Percentiles rank a stretch among this genome's conserved stretches.
Conservation (phyloP, 2,888 invertebrate species). For the Lycophotia porphyrea region DNA sequence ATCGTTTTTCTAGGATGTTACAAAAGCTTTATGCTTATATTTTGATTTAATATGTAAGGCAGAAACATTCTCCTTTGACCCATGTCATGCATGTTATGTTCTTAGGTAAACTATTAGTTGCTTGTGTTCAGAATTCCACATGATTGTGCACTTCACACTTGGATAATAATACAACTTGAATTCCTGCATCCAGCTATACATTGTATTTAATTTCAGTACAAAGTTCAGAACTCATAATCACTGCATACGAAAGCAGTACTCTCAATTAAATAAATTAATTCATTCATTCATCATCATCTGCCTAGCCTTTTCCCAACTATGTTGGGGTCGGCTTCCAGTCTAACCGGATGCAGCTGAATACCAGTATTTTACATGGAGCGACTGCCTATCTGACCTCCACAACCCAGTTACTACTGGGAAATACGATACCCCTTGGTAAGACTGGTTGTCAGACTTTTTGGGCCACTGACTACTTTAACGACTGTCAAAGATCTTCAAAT, state of each 20-base stretch:
- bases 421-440: too few species aligned
- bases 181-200: background rate
- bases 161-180: background rate
- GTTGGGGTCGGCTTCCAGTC: too few species aligned
- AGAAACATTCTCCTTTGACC: constrained; percentile 3
- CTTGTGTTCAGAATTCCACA: constrained; percentile 7
- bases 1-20: constrained; percentile 5
- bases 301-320: too few species aligned
- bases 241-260: constrained; percentile 1
- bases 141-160: constrained; percentile 32
- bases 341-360: too few species aligned
- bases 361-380: too few species aligned
- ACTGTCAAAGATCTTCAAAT: too few species aligned
- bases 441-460: too few species aligned
- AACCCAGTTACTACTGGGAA: too few species aligned
- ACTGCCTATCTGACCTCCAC: too few species aligned
- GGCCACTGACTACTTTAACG: too few species aligned
- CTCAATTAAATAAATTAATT: constrained; percentile 38
- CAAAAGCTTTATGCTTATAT: constrained; percentile 3
- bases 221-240: background rate
- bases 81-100: background rate
- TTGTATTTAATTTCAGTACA: background rate
- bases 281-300: constrained; percentile 38
- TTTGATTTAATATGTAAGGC: constrained; percentile 18
- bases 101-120: background rate